A percentile compares a stretch with the other conserved stretches of the same genome.
Conservation (phyloP, 2,113 vertebrate genomes). For the Cairina moschata region DNA sequence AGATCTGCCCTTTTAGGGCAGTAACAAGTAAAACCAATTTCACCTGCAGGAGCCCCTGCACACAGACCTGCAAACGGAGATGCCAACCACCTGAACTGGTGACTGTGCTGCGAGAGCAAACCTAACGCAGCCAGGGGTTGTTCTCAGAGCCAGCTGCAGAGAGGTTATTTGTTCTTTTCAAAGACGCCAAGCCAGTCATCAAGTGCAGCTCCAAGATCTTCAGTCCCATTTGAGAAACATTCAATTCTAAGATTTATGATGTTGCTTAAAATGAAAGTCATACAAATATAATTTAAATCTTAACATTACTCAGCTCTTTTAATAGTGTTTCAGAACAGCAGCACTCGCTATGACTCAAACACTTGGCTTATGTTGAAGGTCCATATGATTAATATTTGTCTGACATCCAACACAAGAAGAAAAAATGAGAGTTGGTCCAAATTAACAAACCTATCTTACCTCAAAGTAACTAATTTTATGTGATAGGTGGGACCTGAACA, state of each 20-base stretch:
- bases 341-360: constrained; percentile 39
- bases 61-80: not conserved
- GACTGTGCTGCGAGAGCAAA: not conserved
- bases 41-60: too few relatives aligned
- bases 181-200: not conserved
- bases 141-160: rapidly evolving
- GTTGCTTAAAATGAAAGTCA: constrained; percentile 13
- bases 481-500: not conserved
- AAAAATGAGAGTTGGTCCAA: not conserved
- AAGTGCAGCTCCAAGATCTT: not conserved
- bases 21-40: too few relatives aligned
- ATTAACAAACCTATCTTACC: not conserved
- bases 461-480: not conserved
- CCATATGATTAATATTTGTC: constrained; percentile 53
- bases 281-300: not conserved
- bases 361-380: not conserved
- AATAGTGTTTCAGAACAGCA: constrained; percentile 30
- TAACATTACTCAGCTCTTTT: constrained; percentile 40
- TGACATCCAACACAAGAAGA: not conserved
- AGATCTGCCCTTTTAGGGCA: too few relatives aligned
- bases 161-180: not conserved
- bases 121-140: not conserved
- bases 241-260: not conserved
- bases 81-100: not conserved
- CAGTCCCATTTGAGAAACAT: not conserved